phyloP scores from a whole-genome alignment of 2,797 vertebrate species.

The Carapus acus region DNA sequence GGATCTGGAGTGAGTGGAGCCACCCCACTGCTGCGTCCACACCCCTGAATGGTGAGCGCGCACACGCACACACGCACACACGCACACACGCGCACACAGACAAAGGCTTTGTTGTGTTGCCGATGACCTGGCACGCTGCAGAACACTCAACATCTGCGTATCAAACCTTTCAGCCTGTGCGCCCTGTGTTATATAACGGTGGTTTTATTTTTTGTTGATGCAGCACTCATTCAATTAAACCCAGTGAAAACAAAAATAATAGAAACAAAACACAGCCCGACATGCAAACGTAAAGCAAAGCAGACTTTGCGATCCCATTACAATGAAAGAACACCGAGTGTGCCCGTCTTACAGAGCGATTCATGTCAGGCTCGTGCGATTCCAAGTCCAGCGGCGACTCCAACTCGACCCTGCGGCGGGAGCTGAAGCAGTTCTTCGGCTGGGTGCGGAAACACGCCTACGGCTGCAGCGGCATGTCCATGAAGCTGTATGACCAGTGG shows the following conservation, averaged over 20 bases:
- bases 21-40: constrained; percentile 94
- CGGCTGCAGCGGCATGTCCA: constrained; percentile 93
- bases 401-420: constrained; percentile 90
- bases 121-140: too few species aligned
- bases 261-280: constrained; percentile 8
- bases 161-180: not conserved
- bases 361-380: constrained; percentile 74
- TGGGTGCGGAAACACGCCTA: constrained; percentile 96
- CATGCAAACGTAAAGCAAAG: constrained; percentile 14
- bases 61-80: constrained; percentile 3
- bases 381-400: constrained; percentile 80
- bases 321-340: too few species aligned
- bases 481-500: constrained; percentile 99
- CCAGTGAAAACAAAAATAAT: not conserved
- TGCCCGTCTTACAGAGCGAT: constrained; percentile 67
- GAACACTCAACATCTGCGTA: constrained; percentile 4
- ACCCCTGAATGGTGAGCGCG: constrained; percentile 82
- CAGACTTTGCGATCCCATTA: constrained; percentile 6
- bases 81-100: constrained; percentile 8
- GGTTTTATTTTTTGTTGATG: constrained; percentile 27
- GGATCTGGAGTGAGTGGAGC: constrained; percentile 98
- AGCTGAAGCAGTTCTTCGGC: constrained; percentile 98
- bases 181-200: not conserved
- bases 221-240: constrained; percentile 11
- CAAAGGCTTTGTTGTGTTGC: too few species aligned